Evolutionary conservation across 2,797 vertebrate species (phyloP), one percentile per base, ranked within the genome.

Genomic region (Remorina albescens): DNA sequence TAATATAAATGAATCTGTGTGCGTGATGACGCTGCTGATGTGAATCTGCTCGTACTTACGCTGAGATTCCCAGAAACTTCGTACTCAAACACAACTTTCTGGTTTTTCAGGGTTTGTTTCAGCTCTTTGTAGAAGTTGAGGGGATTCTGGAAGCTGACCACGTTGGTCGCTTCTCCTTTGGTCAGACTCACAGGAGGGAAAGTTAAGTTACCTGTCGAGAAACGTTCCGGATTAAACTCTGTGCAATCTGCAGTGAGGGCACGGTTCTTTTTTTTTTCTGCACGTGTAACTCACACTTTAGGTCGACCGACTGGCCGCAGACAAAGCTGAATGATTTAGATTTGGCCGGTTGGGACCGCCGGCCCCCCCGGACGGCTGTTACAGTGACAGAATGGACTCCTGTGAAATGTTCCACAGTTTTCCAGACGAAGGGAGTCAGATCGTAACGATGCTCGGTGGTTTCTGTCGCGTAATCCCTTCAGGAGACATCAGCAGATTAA

Each of bases 141-240:
- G 0, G 94, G 94, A 71, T 94, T 94, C 1, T 0, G 0, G 61
- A 95, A 91, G 0, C 0, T 50, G 13, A 94, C 25, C 0, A 4
- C n/a, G n/a, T n/a, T 50, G 67, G 51, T 1, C 2, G 0, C 1
- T 0, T 71, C 36, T 0, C 0, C 8, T 11, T 12, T 5, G 0
- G 3, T 3, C 56, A 94, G 19, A 0, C 23, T 0, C 25, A 87
- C 83, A 0, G 37, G 28, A n/a, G 94, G 93, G 42, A 94, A 92
- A 2, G 82, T 66, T 11, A 95, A 61, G 0, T 1, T 0, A 81
- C 91, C 94, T 95, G 74, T 11, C 6, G 8, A 74, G 15, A 67
- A 21, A n/a, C n/a, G n/a, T n/a, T n/a, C n/a, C n/a, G n/a, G n/a
- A n/a, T n/a, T n/a, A n/a, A n/a, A n/a, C n/a, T n/a, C n/a, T n/a